Evolutionary conservation across 2,888 invertebrate species (phyloP).

Genomic region (Megaustenia siamemsis): DNA sequence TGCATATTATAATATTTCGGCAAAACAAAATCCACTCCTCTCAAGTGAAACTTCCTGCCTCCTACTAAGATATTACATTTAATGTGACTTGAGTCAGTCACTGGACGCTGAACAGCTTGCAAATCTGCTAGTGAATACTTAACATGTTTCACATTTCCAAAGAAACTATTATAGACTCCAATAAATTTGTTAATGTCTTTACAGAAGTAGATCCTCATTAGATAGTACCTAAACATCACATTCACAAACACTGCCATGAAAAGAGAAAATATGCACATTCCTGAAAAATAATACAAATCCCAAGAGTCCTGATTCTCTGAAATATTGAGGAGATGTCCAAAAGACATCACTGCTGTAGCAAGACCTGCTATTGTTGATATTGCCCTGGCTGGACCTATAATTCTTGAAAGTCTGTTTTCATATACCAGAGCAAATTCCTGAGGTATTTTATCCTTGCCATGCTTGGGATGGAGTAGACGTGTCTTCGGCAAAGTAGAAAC

Average conservation of each 20-base stretch:
- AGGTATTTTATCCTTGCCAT: constrained; percentile 32
- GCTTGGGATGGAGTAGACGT: constrained; percentile 7
- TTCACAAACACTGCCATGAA: constrained; percentile 18
- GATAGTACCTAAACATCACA: constrained; percentile 18
- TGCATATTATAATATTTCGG: constrained; percentile 47
- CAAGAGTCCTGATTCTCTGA: background rate
- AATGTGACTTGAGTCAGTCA: background rate
- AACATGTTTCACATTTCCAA: constrained; percentile 20
- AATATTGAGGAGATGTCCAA: background rate
- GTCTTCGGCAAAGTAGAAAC: background rate
- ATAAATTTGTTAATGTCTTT: constrained; percentile 26
- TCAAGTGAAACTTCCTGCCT: constrained; percentile 22
- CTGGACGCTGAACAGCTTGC: background rate
- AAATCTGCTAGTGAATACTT: constrained; percentile 27
- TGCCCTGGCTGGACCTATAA: constrained; percentile 24
- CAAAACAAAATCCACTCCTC: constrained; percentile 38
- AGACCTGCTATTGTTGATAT: constrained; percentile 9
- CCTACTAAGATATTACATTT: constrained; percentile 20
- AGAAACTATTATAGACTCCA: constrained; percentile 21
- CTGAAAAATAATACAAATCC: background rate
- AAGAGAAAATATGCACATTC: background rate
- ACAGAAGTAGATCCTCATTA: constrained; percentile 7
- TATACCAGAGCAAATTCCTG: constrained; percentile 22
- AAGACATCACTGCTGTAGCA: background rate
- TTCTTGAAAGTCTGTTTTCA: constrained; percentile 21